Evolutionary conservation across 2,113 vertebrate genomes (phyloP).

Genomic region (Nymphicus hollandicus): DNA sequence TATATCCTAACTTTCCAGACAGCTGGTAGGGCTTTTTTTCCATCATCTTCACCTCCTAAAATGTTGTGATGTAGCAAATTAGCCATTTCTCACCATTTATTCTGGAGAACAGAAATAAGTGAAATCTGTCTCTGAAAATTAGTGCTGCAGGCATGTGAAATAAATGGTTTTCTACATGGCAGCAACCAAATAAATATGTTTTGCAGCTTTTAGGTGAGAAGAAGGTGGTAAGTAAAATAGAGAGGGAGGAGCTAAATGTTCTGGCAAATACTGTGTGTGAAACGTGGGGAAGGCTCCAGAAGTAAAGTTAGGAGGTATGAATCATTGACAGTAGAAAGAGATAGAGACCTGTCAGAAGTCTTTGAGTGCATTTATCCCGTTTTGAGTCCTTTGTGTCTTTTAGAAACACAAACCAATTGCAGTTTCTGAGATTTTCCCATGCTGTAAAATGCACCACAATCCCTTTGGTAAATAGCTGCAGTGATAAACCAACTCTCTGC

Average conservation of each 20-base stretch:
- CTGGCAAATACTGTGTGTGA: neutral
- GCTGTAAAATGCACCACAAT: neutral
- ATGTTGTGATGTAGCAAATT: constrained; percentile 55
- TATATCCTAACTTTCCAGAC: constrained; percentile 42
- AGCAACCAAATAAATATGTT: constrained; percentile 36
- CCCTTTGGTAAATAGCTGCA: neutral
- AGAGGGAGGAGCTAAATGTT: constrained; percentile 28
- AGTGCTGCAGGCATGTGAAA: constrained; percentile 28
- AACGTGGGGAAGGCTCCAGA: neutral
- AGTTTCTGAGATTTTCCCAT: neutral
- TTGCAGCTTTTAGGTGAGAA: constrained; percentile 34
- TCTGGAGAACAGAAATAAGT: constrained; percentile 41
- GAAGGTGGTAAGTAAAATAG: constrained; percentile 38
- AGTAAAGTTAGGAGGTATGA: neutral
- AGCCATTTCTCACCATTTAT: constrained; percentile 52
- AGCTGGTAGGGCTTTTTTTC: neutral
- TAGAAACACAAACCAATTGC: neutral
- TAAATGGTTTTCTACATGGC: neutral
- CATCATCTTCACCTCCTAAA: constrained; percentile 18
- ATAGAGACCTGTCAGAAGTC: neutral
- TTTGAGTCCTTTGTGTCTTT: neutral
- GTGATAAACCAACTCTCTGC: neutral
- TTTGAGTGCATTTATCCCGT: neutral
- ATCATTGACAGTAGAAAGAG: neutral
- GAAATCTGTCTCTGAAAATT: constrained; percentile 35